Evolutionary conservation across 2,888 invertebrate species (phyloP).

Genomic region (Phasia obesa): DNA sequence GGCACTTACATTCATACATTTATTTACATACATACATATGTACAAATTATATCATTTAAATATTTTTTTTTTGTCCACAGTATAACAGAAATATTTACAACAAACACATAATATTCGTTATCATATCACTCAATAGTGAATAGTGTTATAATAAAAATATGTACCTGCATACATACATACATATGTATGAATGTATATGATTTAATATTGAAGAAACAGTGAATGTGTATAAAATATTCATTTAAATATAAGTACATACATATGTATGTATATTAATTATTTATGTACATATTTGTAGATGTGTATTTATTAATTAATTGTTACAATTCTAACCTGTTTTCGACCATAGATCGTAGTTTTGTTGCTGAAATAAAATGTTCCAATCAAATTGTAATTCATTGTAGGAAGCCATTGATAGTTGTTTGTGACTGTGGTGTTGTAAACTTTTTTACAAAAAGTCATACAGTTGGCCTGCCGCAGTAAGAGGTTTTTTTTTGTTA

Average conservation of each 20-base stretch:
- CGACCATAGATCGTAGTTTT: constrained; percentile 74
- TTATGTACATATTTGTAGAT: too few species aligned
- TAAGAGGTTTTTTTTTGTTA: not conserved
- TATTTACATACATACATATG: too few species aligned
- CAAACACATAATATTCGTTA: too few species aligned
- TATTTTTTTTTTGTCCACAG: too few species aligned
- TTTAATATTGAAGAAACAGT: constrained; percentile 2
- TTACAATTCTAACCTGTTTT: constrained; percentile 74
- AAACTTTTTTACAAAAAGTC: constrained; percentile 5
- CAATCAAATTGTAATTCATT: constrained; percentile 76
- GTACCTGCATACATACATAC: too few species aligned
- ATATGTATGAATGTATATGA: not conserved
- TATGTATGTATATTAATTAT: not conserved
- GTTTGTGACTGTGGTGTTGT: not conserved
- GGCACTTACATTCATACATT: too few species aligned
- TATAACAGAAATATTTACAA: too few species aligned
- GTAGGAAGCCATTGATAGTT: constrained; percentile 73
- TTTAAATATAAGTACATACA: not conserved
- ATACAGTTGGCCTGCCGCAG: not conserved
- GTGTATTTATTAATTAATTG: constrained; percentile 9
- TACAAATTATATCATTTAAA: too few species aligned
- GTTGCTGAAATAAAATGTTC: constrained; percentile 73
- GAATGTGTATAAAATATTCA: not conserved
- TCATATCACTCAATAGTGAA: too few species aligned
- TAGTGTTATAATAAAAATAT: not conserved